Evolutionary conservation across 2,888 invertebrate species (phyloP), one percentile per base, ranked within the genome.

Genomic region (Sphaerophoria rueppellii): DNA sequence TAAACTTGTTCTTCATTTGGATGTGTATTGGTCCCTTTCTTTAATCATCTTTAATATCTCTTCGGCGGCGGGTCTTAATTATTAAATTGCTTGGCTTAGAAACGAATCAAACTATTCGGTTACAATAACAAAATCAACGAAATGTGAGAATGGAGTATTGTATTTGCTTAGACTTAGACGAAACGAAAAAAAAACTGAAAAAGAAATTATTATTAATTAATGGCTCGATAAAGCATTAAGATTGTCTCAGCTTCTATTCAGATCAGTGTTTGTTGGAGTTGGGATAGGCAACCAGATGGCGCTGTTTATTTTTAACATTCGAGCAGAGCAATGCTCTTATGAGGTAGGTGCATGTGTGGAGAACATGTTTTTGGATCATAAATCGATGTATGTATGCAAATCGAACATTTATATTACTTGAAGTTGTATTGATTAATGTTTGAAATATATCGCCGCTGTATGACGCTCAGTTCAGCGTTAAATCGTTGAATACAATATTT

Each of bases 321-420:
- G 24, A 24, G 24, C 24, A 24, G 24, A 24, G 24, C 24, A 24
- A 24, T 24, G 24, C 24, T 24, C 24, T 24, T 24, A 24, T 24
- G 24, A 24, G 24, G 24, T 24, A 24, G 24, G 24, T 24, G 24
- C 24, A 24, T 24, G 24, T 24, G 16, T 7, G 52, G 24, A 61
- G 40, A 81, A 72, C 81, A 76, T 50, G 76, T 76, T 72, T 76
- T 65, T 67, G 61, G 71, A 79, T 79, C 82, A 83, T 65, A 75
- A 83, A 78, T 79, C 79, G 72, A 71, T 67, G 75, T 83, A 83
- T 80, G 80, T 57, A 83, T 80, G 80, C 52, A 61, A 83, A 83
- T 79, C 60, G 48, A 55, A 63, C n/a, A 77, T 75, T 78, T 79
- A 79, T 60, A 40, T 43, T 79, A 67, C 60, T 12, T 55, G 24